These are phyloP conservation scores for Bubalus kerabau DNA, from an alignment of 2,113 vertebrate species.

Conservation along the genomic window DNA sequence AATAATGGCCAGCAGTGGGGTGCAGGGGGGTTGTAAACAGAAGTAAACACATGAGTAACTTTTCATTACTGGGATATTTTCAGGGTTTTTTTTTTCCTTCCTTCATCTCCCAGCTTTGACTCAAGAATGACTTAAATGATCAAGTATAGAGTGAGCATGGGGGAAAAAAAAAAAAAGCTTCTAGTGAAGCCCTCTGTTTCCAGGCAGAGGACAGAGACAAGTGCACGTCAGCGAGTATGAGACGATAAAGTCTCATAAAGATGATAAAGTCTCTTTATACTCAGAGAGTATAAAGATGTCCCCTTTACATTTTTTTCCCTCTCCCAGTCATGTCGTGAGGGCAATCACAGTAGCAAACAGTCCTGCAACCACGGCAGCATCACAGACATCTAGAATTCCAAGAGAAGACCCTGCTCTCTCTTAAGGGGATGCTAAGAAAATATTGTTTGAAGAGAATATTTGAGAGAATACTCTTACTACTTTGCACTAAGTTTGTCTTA, in stretches of 20 bases:
- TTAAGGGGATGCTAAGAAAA: too few relatives aligned
- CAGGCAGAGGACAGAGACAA: neutral
- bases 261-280: too few relatives aligned
- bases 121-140: neutral
- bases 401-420: neutral
- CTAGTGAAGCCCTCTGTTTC: neutral
- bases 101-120: neutral
- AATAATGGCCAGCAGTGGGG: fast-evolving
- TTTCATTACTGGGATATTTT: neutral
- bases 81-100: too few relatives aligned
- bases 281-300: too few relatives aligned
- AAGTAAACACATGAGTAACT: neutral
- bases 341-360: neutral
- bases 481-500: neutral
- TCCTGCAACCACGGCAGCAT: fast-evolving
- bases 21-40: neutral
- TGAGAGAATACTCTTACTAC: neutral
- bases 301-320: too few relatives aligned
- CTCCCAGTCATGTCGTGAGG: neutral
- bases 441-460: neutral
- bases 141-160: neutral
- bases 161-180: neutral
- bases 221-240: neutral
- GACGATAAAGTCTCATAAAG: too few relatives aligned
- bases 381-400: neutral